phyloP scores from a whole-genome alignment of 1,140 invertebrate species.

The Diuraphis noxia region DNA sequence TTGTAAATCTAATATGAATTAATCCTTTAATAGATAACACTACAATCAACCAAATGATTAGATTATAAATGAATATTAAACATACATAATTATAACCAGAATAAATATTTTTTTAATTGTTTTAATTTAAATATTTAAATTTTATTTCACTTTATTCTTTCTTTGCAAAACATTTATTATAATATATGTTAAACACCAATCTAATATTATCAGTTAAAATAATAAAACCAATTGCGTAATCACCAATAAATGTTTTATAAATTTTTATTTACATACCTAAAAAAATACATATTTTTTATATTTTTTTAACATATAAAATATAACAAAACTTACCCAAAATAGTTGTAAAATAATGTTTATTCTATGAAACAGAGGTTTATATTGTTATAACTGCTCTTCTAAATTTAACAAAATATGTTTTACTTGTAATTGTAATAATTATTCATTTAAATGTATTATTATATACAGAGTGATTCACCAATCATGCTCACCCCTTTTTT shows the following conservation, averaged over 20 bases:
- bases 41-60: neutral
- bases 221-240: neutral
- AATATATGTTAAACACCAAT: neutral
- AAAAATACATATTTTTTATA: no score
- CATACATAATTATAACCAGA: neutral
- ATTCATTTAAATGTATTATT: no score
- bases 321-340: neutral
- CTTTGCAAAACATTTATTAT: neutral
- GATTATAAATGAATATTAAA: neutral
- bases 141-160: neutral
- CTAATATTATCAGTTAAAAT: neutral
- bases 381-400: neutral
- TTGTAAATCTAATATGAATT: neutral
- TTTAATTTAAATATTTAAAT: neutral
- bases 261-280: neutral
- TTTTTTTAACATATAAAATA: neutral
- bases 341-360: neutral
- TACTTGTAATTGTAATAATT: neutral
- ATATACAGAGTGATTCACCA: no score
- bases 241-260: neutral
- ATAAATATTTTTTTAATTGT: neutral
- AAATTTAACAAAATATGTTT: neutral
- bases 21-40: neutral
- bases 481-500: no score
- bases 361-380: neutral